Conservation (phyloP, 2,888 invertebrate species). For the Poecilus cupreus region DNA sequence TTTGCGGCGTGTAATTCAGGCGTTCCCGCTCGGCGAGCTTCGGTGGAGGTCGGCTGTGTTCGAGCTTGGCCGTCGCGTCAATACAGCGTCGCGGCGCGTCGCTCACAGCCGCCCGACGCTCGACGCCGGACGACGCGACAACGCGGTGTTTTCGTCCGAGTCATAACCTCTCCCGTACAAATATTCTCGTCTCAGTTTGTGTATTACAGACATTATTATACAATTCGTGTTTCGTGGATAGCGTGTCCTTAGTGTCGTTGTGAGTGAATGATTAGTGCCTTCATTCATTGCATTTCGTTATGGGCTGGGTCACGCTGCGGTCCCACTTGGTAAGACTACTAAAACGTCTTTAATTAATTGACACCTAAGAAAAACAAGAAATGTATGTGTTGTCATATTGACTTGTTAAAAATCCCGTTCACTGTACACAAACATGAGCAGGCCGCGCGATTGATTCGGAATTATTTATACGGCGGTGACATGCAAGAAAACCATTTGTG, state of each 20-base stretch:
- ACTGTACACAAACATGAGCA: conserved; percentile 18
- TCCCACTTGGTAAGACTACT: conserved; percentile 76
- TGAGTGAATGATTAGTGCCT: conserved; percentile 13
- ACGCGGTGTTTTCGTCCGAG: background rate
- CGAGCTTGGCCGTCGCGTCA: background rate
- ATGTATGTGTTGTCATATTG: background rate
- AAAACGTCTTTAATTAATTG: background rate
- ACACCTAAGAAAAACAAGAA: background rate
- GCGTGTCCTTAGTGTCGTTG: background rate
- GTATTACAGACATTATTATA: too few species aligned
- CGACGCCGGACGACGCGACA: background rate
- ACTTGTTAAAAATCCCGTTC: conserved; percentile 17
- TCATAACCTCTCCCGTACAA: background rate
- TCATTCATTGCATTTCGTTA: conserved; percentile 63
- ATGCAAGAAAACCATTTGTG: conserved; percentile 49
- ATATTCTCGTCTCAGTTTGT: too few species aligned
- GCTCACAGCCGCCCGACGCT: background rate
- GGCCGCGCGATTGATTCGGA: conserved; percentile 31
- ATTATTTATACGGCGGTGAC: conserved; percentile 35
- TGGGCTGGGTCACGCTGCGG: conserved; percentile 77
- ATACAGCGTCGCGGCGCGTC: conserved; percentile 3
- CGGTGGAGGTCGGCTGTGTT: background rate
- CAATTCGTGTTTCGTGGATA: too few species aligned
- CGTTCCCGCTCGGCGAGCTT: conserved; percentile 11
- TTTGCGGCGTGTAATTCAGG: conserved; percentile 43